Conservation (phyloP, 2,888 invertebrate genomes). For the Drosophila anomelani region DNA sequence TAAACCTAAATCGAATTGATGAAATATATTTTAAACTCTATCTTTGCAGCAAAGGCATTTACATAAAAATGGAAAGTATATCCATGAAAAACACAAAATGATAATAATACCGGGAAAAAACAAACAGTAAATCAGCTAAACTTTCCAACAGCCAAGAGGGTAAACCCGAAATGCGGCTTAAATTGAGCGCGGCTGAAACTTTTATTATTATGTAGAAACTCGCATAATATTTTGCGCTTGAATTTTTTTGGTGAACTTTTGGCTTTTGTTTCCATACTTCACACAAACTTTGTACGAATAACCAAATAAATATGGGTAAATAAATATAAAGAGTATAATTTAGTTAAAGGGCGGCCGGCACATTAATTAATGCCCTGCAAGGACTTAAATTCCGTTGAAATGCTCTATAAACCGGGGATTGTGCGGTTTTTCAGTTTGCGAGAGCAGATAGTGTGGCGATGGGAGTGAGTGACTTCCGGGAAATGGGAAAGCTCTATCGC, state of each 20-base stretch:
- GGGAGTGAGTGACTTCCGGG: slow-evolving; percentile 24
- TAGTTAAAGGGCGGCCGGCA: not conserved
- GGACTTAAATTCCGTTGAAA: slow-evolving; percentile 29
- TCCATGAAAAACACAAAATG: not conserved
- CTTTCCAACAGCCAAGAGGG: slow-evolving; percentile 19
- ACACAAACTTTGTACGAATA: slow-evolving; percentile 32
- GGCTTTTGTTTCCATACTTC: slow-evolving; percentile 41
- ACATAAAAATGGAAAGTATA: not conserved
- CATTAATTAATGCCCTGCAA: slow-evolving; percentile 37
- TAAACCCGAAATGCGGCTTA: slow-evolving; percentile 38
- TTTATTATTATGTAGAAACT: slow-evolving; percentile 40
- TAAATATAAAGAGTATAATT: slow-evolving; percentile 18
- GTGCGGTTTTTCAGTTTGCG: slow-evolving; percentile 6
- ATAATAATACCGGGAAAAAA: not conserved
- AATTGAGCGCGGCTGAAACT: slow-evolving; percentile 38
- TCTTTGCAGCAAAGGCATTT: not conserved
- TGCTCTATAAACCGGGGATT: slow-evolving; percentile 6
- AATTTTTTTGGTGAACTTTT: slow-evolving; percentile 41
- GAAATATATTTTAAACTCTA: no score
- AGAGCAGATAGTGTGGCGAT: not conserved
- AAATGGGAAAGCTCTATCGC: slow-evolving; percentile 52
- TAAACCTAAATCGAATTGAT: not conserved
- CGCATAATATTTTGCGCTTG: slow-evolving; percentile 32
- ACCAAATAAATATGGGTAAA: slow-evolving; percentile 36
- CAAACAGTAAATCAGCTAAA: slow-evolving; percentile 26